A percentile compares a stretch with the other conserved stretches of the same genome.
These are phyloP conservation scores for Lagopus leucura DNA, from an alignment of 2,113 vertebrate genomes.

Conservation along the genomic window DNA sequence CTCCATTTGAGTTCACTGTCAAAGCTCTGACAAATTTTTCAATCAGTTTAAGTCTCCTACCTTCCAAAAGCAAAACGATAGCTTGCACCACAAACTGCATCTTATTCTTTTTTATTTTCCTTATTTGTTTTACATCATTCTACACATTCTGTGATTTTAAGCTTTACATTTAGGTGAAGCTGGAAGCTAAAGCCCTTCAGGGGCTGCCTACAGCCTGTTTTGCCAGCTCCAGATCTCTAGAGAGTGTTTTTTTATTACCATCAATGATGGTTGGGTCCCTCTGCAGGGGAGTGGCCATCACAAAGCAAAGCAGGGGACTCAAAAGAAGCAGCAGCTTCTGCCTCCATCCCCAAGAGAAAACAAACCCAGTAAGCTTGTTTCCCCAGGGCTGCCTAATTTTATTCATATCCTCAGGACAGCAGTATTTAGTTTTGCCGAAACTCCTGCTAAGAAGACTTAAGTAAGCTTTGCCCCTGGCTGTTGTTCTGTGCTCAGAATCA, in stretches of 20 bases:
- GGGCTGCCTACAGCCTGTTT: neutral
- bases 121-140: neutral
- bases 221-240: neutral
- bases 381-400: neutral
- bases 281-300: neutral
- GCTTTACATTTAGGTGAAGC: neutral
- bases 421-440: neutral
- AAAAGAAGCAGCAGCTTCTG: neutral
- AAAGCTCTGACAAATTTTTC: neutral
- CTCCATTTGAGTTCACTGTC: neutral
- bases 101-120: neutral
- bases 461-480: neutral
- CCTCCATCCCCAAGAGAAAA: neutral
- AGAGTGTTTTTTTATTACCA: fast-evolving
- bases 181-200: neutral
- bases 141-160: neutral
- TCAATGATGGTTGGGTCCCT: neutral
- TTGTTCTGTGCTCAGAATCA: neutral
- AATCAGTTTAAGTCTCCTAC: fast-evolving
- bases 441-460: neutral
- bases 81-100: neutral
- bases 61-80: neutral
- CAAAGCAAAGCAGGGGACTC: neutral
- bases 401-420: neutral
- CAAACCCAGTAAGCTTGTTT: neutral